Base-by-base conservation (phyloP, 2,888 invertebrate species). In the Drosophila tripunctata region DNA sequence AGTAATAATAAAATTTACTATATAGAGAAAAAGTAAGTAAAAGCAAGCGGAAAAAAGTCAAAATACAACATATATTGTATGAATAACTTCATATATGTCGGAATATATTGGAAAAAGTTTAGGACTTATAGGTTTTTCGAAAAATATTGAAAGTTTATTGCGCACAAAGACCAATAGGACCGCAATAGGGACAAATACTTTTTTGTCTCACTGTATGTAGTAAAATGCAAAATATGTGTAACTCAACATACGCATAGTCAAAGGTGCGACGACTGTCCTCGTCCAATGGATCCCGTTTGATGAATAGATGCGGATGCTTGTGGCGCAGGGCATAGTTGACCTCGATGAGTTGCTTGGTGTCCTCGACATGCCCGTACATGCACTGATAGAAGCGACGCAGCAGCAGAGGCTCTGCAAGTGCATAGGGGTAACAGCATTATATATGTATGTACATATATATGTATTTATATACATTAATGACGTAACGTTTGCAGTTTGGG, bases 221-320 rank as follows among this genome's bases (percentile, higher is more conserved):
- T n/a, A n/a, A 12, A 41, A 19, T 41, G 8, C 3, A 12, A 2
- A 4, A 15, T 31, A n/a, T 6, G 1, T n/a, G 12, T 22, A 22
- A 4, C 55, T 17, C 2, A 10, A 54, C 78, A 74, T 72, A 88
- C 88, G 89, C 89, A 73, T 87, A 89, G n/a, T 75, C 85, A 41
- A 87, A 87, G 35, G 88, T 88, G 6, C 76, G 68, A 15, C 67
- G 65, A 27, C 78, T 83, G 45, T 87, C 88, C 7, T 71, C 81
- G 58, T 89, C 89, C 12, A 74, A 36, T 0, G 93, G 93, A 87
- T 93, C 92, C 43, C 93, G 89, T 44, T 93, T 90, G 5, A 90
- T 86, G 78, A 93, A 93, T 63, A 93, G 90, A 78, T 93, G 92
- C 4, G 93, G 92, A 50, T 92, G 90, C 67, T 92, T 92, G n/a